phyloP scores from a whole-genome alignment of 2,888 invertebrate species.

The Cylloceria caligata region DNA sequence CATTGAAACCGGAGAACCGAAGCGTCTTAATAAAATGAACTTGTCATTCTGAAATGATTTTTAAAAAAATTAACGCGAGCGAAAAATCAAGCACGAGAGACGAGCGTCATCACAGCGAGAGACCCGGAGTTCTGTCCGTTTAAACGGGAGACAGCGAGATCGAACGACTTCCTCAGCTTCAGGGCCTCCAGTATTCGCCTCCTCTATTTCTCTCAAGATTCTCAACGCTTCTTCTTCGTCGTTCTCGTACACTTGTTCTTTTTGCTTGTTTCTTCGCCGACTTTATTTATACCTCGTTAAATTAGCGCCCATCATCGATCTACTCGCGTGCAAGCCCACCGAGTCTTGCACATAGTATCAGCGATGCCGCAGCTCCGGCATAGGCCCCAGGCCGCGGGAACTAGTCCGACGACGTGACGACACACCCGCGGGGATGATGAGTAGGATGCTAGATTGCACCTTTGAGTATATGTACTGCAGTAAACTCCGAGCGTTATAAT shows the following conservation, averaged over 20 bases:
- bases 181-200: slow-evolving; percentile 43
- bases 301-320: slow-evolving; percentile 81
- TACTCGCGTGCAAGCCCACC: slow-evolving; percentile 69
- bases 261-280: slow-evolving; percentile 61
- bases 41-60: slow-evolving; percentile 81
- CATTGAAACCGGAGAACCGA: slow-evolving; percentile 77
- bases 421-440: slow-evolving; percentile 60
- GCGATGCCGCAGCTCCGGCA: slow-evolving; percentile 68
- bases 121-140: slow-evolving; percentile 43
- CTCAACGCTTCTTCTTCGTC: slow-evolving; percentile 47
- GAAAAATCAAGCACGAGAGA: slow-evolving; percentile 69
- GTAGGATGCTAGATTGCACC: slow-evolving; percentile 34
- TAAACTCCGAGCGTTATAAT: neutral
- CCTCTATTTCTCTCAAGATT: slow-evolving; percentile 60
- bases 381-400: slow-evolving; percentile 65
- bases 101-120: too few relatives aligned
- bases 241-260: slow-evolving; percentile 10
- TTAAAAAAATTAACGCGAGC: too few relatives aligned
- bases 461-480: slow-evolving; percentile 6
- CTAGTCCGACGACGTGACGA: slow-evolving; percentile 72
- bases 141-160: slow-evolving; percentile 35
- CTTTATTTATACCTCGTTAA: slow-evolving; percentile 82
- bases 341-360: slow-evolving; percentile 51
- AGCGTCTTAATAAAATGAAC: slow-evolving; percentile 83
- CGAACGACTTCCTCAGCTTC: slow-evolving; percentile 69